Evolutionary conservation across 1,140 invertebrate genomes (phyloP).

Genomic region (Octopus sinensis): DNA sequence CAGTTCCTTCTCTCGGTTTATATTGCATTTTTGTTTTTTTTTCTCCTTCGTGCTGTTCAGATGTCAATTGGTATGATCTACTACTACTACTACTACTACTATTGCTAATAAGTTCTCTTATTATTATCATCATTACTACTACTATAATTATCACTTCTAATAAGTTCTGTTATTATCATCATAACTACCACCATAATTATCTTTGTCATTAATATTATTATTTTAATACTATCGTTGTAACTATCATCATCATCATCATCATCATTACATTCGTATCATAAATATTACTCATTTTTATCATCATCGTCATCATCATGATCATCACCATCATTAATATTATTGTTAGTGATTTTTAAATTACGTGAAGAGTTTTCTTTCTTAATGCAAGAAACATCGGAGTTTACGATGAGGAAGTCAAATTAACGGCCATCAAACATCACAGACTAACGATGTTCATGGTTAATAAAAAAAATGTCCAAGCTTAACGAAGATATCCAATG

Average conservation of each 20-base stretch:
- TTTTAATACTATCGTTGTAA: background rate
- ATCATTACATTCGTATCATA: background rate
- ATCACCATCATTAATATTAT: background rate
- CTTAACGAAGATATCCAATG: no score
- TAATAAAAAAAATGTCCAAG: no score
- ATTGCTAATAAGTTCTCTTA: background rate
- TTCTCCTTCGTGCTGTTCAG: background rate
- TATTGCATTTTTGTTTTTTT: background rate
- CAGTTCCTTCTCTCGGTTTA: no score
- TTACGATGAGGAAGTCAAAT: no score
- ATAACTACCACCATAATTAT: background rate
- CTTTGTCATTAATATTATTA: background rate
- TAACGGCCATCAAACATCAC: no score
- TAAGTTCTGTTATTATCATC: background rate
- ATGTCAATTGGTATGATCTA: constrained; percentile 9
- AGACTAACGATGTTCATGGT: no score
- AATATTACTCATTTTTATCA: background rate
- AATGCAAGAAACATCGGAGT: no score
- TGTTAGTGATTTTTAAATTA: background rate
- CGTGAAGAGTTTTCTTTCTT: no score
- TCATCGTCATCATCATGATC: background rate
- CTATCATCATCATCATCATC: background rate
- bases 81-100: background rate
- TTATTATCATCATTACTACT: background rate
- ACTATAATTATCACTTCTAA: background rate